Base-by-base conservation (phyloP, 2,797 vertebrate species). In the Protosalanx chinensis region DNA sequence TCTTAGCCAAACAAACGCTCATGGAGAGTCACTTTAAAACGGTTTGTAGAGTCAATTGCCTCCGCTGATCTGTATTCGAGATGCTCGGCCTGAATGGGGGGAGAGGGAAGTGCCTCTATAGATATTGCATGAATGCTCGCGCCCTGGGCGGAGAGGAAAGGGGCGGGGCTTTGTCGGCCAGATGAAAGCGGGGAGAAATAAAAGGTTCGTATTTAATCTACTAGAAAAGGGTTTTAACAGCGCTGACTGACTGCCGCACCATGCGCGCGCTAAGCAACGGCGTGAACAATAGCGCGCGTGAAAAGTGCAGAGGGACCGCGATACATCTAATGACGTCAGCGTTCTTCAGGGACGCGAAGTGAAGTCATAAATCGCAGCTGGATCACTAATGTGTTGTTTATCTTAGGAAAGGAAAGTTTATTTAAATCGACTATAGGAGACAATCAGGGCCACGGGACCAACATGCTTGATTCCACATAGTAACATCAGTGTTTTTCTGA, bases 151-250 rank as follows among this genome's bases (percentile, higher is more conserved):
- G 79, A 89, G 83, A 88, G 86, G 87, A 94, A 93, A 89, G 88
- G 93, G 95, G 93, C 93, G 94, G 94, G 93, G 94, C 91, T 95
- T 91, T 90, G 91, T 90, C 86, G 86, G 86, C 77, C 79, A 96
- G 95, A 97, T 98, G 95, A 96, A 97, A 98, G 96, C 95, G 91
- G 92, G 89, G 84, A 89, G 91, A 93, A 96, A 97, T 94, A 97
- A 98, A 97, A 93, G 94, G 93, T 92, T 94, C 70, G 93, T 93
- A 93, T 97, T 98, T 96, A 98, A 96, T 95, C 93, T 91, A 94
- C 93, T 94, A 91, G 91, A 86, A 92, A 93, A 93, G 92, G 92
- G 90, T 92, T 88, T 92, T 82, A 84, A 82, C 89, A 85, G 87
- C 90, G 90, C 81, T 91, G 91, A 72, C 75, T 83, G 91, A 92